Percentiles rank a stretch among this genome's conserved stretches.
Conservation (phyloP, 1,140 invertebrate genomes). For the Asobara japonica region DNA sequence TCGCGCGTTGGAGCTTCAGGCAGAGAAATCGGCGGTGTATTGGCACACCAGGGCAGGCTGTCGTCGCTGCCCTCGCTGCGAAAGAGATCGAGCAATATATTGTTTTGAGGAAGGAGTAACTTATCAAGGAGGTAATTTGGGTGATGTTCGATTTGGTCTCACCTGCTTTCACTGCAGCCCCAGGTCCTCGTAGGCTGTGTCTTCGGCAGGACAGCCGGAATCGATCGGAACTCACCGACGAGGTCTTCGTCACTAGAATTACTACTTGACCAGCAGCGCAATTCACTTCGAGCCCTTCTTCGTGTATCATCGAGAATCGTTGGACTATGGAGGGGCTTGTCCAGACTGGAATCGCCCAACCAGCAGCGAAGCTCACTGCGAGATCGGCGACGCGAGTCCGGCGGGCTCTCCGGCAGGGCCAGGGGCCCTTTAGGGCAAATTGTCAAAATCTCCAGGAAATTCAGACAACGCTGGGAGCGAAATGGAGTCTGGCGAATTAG, state of each 20-base stretch:
- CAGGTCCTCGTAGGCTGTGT: slow-evolving; percentile 46
- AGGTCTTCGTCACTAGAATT: slow-evolving; percentile 64
- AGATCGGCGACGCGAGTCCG: slow-evolving; percentile 55
- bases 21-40: slow-evolving; percentile 45
- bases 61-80: slow-evolving; percentile 66
- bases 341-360: slow-evolving; percentile 48
- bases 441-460: slow-evolving; percentile 63
- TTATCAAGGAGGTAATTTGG: too few relatives aligned
- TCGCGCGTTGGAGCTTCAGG: slow-evolving; percentile 55
- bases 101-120: too few relatives aligned
- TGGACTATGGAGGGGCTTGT: slow-evolving; percentile 36
- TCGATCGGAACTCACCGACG: slow-evolving; percentile 50
- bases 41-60: slow-evolving; percentile 56
- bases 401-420: slow-evolving; percentile 56
- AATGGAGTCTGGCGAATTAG: slow-evolving; percentile 73
- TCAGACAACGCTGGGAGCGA: slow-evolving; percentile 63
- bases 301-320: slow-evolving; percentile 46
- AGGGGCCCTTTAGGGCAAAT: slow-evolving; percentile 56
- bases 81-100: too few relatives aligned
- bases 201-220: slow-evolving; percentile 45
- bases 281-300: slow-evolving; percentile 56
- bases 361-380: slow-evolving; percentile 60
- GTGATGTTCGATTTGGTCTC: too few relatives aligned
- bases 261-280: slow-evolving; percentile 62
- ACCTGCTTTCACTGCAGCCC: slow-evolving; percentile 63